Conservation (phyloP, 2,888 invertebrate species). For the Apodemia hepburni region DNA sequence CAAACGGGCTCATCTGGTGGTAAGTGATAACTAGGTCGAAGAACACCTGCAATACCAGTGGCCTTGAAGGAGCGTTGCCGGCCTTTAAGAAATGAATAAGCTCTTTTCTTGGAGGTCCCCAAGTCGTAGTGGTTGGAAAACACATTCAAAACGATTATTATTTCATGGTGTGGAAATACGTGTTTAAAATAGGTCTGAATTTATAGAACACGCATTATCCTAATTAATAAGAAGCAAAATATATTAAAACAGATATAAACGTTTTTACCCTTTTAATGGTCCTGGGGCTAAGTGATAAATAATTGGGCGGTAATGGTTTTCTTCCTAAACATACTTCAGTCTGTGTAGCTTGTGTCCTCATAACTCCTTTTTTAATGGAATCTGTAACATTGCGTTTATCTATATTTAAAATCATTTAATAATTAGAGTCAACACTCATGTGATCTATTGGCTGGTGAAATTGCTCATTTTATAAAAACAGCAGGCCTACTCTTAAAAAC, state of each 20-base stretch:
- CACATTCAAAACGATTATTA: too few species aligned
- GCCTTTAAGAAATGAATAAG: too few species aligned
- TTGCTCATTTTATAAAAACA: too few species aligned
- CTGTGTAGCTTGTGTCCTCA: constrained; percentile 97
- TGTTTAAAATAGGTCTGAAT: not conserved
- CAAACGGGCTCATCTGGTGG: too few species aligned
- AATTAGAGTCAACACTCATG: too few species aligned
- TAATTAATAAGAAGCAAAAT: not conserved
- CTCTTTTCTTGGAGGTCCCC: too few species aligned
- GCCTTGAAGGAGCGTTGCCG: too few species aligned
- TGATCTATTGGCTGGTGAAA: too few species aligned
- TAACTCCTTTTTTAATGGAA: constrained; percentile 89
- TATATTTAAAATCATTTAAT: not conserved
- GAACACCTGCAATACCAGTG: too few species aligned
- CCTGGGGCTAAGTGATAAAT: constrained; percentile 88
- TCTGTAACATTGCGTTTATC: constrained; percentile 70
- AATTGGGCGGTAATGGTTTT: constrained; percentile 85
- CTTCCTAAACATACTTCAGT: constrained; percentile 88
- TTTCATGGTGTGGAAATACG: not conserved
- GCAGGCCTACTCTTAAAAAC: too few species aligned
- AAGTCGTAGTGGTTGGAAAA: too few species aligned
- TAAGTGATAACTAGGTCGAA: too few species aligned
- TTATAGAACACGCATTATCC: not conserved
- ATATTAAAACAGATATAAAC: not conserved
- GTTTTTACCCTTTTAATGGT: constrained; percentile 87